Base-by-base conservation (phyloP, 2,888 invertebrate genomes). In the Ichneumoninae sp. region DNA sequence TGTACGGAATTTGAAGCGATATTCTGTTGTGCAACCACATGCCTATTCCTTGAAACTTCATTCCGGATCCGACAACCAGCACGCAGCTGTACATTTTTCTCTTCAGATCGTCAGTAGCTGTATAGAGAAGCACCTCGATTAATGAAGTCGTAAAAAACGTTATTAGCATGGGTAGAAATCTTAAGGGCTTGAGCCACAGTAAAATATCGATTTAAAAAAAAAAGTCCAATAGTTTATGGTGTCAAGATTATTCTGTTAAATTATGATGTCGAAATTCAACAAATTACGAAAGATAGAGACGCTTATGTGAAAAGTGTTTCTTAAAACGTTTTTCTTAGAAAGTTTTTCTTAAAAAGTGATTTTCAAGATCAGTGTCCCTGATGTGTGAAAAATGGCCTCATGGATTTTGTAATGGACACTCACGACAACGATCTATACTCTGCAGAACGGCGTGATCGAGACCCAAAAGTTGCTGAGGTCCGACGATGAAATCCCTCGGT, bases 41-140 rank as follows among this genome's bases (percentile, higher is more conserved):
- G 30, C 97, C 96, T 66, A 98, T 95, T 1, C 97, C 98, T 72
- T 96, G 96, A 87, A 98, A 96, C 94, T 98, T 98, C 91, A 98
- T 97, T 1, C 98, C 98, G 2, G 98, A 98, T 6, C 99, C 99
- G 6, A 99, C 97, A 0, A 99, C 96, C 30, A 99, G 94, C 85
- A 99, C 97, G 90, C 97, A 97, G 79, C 97, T 97, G 92, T 98
- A 98, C 98, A 99, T 98, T 94, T 98, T 98, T 66, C 97, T 95
- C 93, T 98, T 98, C 80, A 98, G 94, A 88, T 99, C 99, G 87
- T 98, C 98, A 76, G 95, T 97, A 4, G 96, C 96, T 96, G 88
- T 71, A 92, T 91, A 81, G 74, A 84, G 40, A 60, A 74, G 83
- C 4, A 5, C 16, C 47, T 30, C 54, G 22, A 33, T 74, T 36